Evolutionary conservation across 2,113 vertebrate species (phyloP).

Genomic region (Petrocephalus microphthalmus): DNA sequence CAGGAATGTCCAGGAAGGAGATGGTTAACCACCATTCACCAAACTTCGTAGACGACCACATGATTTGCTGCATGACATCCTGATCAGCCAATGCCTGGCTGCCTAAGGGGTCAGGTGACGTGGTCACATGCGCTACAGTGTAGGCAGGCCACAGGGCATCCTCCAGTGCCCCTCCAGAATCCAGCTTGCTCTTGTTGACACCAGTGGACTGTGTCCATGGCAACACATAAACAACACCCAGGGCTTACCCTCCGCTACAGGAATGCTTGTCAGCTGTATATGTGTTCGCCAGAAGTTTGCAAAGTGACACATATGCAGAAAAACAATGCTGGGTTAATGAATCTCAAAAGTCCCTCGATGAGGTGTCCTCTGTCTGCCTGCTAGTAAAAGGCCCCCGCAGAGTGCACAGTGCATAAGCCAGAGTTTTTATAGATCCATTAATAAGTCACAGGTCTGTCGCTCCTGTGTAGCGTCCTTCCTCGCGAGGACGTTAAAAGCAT

Average conservation of each 20-base stretch:
- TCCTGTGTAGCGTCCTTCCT: background rate
- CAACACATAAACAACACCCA: constrained; percentile 15
- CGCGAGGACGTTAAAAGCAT: background rate
- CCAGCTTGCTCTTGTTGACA: constrained; percentile 23
- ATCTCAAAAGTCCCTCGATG: constrained; percentile 34
- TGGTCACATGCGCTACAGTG: background rate
- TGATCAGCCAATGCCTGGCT: background rate
- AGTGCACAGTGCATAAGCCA: background rate
- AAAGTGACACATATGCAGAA: constrained; percentile 51
- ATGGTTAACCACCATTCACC: background rate
- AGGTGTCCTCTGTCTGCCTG: constrained; percentile 24
- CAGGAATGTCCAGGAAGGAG: background rate
- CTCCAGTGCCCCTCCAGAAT: background rate
- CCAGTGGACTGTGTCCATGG: constrained; percentile 22
- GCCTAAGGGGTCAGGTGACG: background rate
- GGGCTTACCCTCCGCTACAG: constrained; percentile 40
- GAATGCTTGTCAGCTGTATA: constrained; percentile 50
- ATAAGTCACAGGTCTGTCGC: background rate
- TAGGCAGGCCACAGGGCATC: background rate
- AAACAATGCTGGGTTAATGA: constrained; percentile 52
- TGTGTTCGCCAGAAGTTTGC: constrained; percentile 49
- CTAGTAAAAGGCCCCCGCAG: background rate
- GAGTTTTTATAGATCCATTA: constrained; percentile 1
- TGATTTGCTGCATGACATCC: background rate
- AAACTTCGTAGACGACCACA: background rate